phyloP scores from a whole-genome alignment of 2,797 vertebrate species.

The Phataginus tetradactyla region DNA sequence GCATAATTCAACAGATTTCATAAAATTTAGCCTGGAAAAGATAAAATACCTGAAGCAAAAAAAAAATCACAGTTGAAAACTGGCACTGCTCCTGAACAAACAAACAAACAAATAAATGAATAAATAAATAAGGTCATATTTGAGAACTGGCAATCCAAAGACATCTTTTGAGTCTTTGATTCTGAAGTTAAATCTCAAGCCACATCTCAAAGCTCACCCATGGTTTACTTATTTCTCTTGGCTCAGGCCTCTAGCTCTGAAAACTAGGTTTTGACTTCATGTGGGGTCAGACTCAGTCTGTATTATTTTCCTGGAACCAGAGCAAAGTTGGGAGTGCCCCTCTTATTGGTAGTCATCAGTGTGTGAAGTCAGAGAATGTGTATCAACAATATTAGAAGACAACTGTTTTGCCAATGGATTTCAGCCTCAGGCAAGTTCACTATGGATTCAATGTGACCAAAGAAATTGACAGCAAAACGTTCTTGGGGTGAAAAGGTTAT shows the following conservation, averaged over 20 bases:
- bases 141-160: neutral
- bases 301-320: neutral
- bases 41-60: neutral
- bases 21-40: neutral
- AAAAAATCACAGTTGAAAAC: neutral
- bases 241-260: neutral
- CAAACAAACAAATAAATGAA: too few relatives aligned
- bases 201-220: neutral
- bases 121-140: neutral
- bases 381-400: neutral
- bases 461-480: too few relatives aligned
- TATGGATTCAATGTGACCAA: too few relatives aligned
- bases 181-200: neutral
- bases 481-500: too few relatives aligned
- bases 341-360: neutral
- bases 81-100: neutral
- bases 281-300: neutral
- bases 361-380: neutral
- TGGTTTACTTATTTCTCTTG: neutral
- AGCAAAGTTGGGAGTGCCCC: neutral
- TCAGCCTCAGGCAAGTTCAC: too few relatives aligned
- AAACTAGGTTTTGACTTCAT: neutral
- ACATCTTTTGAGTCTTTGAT: slow-evolving; percentile 35
- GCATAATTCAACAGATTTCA: neutral
- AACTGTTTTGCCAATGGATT: too few relatives aligned